Evolutionary conservation across 2,797 vertebrate genomes (phyloP).

Genomic region (Catamblyrhynchus diadema): DNA sequence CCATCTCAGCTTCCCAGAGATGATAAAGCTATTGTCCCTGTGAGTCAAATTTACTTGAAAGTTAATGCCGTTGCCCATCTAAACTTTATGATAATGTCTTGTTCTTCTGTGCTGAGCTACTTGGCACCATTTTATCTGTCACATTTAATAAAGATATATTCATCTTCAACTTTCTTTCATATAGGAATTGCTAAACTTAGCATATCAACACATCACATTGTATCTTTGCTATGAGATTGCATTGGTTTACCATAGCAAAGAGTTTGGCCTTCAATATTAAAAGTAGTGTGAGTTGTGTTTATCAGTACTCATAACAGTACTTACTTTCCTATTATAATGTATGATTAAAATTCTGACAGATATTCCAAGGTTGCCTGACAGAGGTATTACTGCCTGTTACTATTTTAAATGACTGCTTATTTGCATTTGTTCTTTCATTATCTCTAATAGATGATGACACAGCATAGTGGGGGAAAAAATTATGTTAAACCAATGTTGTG

Average conservation of each 20-base stretch:
- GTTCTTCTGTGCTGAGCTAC: neutral
- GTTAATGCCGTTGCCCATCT: neutral
- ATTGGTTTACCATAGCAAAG: neutral
- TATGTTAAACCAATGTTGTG: neutral
- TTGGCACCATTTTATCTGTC: neutral
- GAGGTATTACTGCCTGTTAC: neutral
- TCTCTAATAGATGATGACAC: neutral
- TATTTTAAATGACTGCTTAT: neutral
- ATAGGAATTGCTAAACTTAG: neutral
- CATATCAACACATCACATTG: neutral
- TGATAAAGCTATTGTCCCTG: neutral
- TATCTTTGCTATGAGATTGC: neutral
- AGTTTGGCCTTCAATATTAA: neutral
- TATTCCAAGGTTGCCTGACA: neutral
- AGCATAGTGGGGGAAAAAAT: neutral
- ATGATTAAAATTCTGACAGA: conserved; percentile 28
- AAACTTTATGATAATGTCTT: conserved; percentile 9
- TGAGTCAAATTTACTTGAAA: neutral
- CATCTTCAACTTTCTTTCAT: neutral
- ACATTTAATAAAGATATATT: neutral
- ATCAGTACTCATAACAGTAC: neutral
- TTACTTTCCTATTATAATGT: neutral
- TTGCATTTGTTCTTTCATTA: conserved; percentile 39
- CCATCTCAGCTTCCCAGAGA: neutral
- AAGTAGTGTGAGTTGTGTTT: neutral